These are phyloP conservation scores for fruit fly (Drosophila melanogaster) DNA, from an alignment of 1,140 invertebrate species.

Conservation along the genomic window Release_6_plus_ISO1_MT NT_033777.3:25572501-25573000, in stretches of 20 bases:
- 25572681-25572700: conserved; percentile 78
- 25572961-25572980: not conserved
- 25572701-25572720: conserved; percentile 76
- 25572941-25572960: not conserved
- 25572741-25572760: conserved; percentile 38
- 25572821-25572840: conserved; percentile 51
- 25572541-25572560: conserved; percentile 37
- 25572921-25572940: not conserved
- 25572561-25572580: conserved; percentile 34
- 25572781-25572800: conserved; percentile 58
- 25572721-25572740: conserved; percentile 51
- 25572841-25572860: conserved; percentile 42
- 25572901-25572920: conserved; percentile 68
- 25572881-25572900: conserved; percentile 64
- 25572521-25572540: conserved; percentile 24
- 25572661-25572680: conserved; percentile 81
- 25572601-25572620: conserved; percentile 22
- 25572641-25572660: conserved; percentile 1
- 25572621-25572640: conserved; percentile 19
- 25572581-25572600: conserved; percentile 39
- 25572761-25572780: conserved; percentile 27
- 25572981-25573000: conserved; percentile 59
- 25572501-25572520: conserved; percentile 13
- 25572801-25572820: conserved; percentile 67
- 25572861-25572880: conserved; percentile 64